phyloP scores from a whole-genome alignment of 2,113 vertebrate species.

The Pomatostomus ruficeps region DNA sequence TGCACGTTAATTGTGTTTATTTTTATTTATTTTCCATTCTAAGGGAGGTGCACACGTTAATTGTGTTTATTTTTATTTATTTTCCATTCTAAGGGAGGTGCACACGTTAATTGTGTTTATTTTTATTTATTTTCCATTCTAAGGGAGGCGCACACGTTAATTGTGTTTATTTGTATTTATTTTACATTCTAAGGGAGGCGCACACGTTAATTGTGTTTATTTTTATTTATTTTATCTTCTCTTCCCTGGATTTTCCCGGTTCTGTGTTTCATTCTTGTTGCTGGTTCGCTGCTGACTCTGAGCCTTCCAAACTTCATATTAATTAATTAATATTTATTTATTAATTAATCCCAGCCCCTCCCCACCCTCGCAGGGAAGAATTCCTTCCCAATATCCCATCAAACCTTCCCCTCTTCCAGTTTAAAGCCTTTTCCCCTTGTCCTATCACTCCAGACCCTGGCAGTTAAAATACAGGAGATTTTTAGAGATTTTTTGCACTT shows the following conservation, averaged over 20 bases:
- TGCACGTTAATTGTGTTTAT: neutral
- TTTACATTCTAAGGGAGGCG: no score
- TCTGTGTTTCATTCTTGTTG: neutral
- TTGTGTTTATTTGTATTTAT: neutral
- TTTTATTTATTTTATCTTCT: neutral
- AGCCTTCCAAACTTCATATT: neutral
- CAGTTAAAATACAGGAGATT: neutral
- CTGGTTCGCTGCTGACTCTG: neutral
- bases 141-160: no score
- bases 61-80: neutral
- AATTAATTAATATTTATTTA: no score
- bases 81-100: no score
- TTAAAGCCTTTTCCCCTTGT: neutral
- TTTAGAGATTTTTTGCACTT: rapidly evolving
- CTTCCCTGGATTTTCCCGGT: neutral
- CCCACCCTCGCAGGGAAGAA: neutral
- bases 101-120: neutral
- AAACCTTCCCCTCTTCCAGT: rapidly evolving
- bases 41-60: neutral
- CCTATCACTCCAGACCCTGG: neutral
- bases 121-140: no score
- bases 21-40: neutral
- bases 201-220: neutral
- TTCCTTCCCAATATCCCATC: neutral
- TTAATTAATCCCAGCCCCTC: neutral